A percentile compares a stretch with the other conserved stretches of the same genome.
phyloP scores from a whole-genome alignment of 2,113 vertebrate species.

The Micronisus gabar region DNA sequence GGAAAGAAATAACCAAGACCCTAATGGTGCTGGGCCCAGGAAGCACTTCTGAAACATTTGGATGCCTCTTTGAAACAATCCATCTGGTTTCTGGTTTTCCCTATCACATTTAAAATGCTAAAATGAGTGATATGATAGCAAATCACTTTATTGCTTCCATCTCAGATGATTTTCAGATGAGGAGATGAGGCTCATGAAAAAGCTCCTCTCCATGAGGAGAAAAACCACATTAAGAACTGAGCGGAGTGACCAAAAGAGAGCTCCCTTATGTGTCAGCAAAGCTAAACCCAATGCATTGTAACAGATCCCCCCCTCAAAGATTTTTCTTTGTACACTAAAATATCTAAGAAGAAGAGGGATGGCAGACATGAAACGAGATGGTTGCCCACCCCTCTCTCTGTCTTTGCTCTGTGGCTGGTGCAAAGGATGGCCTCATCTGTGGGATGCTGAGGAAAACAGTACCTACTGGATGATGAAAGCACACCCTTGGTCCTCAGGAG shows the following conservation, averaged over 20 bases:
- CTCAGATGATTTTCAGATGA: not conserved
- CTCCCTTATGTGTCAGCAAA: not conserved
- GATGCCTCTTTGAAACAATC: not conserved
- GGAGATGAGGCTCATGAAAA: not conserved
- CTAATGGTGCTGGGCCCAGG: not conserved
- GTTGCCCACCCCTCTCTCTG: too few species aligned
- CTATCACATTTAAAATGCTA: not conserved
- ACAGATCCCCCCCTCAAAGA: not conserved
- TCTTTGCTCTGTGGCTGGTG: not conserved
- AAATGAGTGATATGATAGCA: not conserved
- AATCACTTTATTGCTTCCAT: not conserved
- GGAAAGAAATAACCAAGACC: not conserved
- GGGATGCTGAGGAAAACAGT: not conserved
- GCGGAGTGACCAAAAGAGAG: not conserved
- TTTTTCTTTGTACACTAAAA: not conserved
- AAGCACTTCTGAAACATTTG: not conserved
- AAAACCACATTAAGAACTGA: not conserved
- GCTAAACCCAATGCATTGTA: not conserved
- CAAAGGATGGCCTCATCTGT: not conserved
- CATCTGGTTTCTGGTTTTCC: not conserved
- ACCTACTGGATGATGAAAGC: not conserved
- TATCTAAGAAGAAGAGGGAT: not conserved
- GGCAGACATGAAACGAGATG: not conserved
- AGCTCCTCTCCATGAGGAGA: not conserved
- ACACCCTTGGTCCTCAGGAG: not conserved